These are phyloP conservation scores for Thaleichthys pacificus DNA, from an alignment of 2,797 vertebrate genomes.

Conservation along the genomic window DNA sequence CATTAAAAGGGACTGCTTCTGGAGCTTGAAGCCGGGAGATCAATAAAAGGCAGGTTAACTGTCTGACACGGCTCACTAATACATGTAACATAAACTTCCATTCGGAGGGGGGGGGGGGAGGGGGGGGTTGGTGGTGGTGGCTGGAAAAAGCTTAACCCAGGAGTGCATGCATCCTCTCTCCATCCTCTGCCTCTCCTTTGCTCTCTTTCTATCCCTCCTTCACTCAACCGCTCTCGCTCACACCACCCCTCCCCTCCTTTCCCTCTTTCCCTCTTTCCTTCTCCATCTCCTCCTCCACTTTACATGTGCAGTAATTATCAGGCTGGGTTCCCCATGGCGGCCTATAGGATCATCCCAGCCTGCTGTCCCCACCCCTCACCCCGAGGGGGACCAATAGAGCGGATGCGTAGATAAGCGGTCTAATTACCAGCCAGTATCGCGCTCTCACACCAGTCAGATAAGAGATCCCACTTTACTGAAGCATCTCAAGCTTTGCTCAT, in stretches of 20 bases:
- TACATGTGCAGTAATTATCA: too few species aligned
- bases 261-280: too few species aligned
- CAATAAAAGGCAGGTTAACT: constrained; percentile 76
- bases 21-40: constrained; percentile 70
- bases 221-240: too few species aligned
- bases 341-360: too few species aligned
- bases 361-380: background rate
- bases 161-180: background rate
- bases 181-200: background rate
- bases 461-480: too few species aligned
- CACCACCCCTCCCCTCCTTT: too few species aligned
- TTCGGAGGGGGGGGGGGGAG: background rate
- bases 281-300: too few species aligned
- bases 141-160: background rate
- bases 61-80: constrained; percentile 78
- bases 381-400: constrained; percentile 7
- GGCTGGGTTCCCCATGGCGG: too few species aligned
- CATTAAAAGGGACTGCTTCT: constrained; percentile 75
- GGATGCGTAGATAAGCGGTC: background rate
- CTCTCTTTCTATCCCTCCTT: background rate
- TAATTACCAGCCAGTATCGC: too few species aligned
- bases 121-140: background rate
- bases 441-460: too few species aligned
- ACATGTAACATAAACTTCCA: constrained; percentile 74
- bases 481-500: too few species aligned